These are phyloP conservation scores for Operophtera brumata DNA, from an alignment of 2,888 invertebrate species.

Conservation along the genomic window DNA sequence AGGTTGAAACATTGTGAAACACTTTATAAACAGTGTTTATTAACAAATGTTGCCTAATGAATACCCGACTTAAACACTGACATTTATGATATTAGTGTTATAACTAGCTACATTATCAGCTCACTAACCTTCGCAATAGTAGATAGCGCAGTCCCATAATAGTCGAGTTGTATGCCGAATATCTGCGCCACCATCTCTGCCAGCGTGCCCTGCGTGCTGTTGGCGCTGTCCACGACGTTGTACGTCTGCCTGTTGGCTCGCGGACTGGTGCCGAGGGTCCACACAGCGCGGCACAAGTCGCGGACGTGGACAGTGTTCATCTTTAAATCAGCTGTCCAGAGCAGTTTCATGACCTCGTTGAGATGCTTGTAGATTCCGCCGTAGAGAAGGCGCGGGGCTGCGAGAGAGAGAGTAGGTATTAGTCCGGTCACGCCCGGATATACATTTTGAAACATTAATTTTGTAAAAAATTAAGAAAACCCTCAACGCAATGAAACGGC, in stretches of 20 bases:
- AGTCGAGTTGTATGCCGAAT: conserved; percentile 92
- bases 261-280: conserved; percentile 82
- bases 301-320: conserved; percentile 93
- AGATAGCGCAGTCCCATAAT: conserved; percentile 91
- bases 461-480: no score
- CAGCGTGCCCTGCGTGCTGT: conserved; percentile 92
- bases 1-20: no score
- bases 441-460: no score
- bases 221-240: conserved; percentile 91
- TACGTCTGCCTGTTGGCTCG: conserved; percentile 83
- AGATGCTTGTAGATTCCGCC: conserved; percentile 94
- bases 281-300: conserved; percentile 91
- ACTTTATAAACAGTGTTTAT: no score
- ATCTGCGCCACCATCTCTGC: conserved; percentile 90
- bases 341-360: conserved; percentile 93
- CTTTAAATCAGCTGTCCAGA: conserved; percentile 92
- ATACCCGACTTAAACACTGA: no score
- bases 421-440: no score
- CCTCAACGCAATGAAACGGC: no score
- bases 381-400: conserved; percentile 91
- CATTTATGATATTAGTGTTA: no score
- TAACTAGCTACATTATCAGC: no score
- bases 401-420: neutral
- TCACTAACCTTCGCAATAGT: conserved; percentile 88
- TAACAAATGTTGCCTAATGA: no score